Percentiles rank a stretch among this genome's conserved stretches.
phyloP scores from a whole-genome alignment of 2,888 invertebrate species.

The Laspeyria flexula region DNA sequence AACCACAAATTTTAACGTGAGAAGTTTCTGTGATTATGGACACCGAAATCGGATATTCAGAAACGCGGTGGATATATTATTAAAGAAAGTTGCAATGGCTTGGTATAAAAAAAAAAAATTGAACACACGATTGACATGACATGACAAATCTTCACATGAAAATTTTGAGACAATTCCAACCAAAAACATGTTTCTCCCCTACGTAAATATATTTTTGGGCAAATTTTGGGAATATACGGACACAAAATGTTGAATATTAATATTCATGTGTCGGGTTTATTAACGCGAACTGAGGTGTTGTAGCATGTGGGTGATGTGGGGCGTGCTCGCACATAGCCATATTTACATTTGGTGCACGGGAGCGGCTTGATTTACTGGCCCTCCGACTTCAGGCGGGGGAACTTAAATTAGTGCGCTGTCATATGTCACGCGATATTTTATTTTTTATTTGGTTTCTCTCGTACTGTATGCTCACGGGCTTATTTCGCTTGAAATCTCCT shows the following conservation, averaged over 20 bases:
- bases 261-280: conserved; percentile 69
- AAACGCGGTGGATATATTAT: too few species aligned
- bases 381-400: conserved; percentile 66
- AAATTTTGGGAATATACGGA: conserved; percentile 32
- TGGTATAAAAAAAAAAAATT: too few species aligned
- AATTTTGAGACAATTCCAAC: conserved; percentile 21
- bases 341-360: conserved; percentile 76
- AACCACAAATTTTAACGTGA: too few species aligned
- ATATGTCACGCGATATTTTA: conserved; percentile 79
- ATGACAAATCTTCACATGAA: too few species aligned
- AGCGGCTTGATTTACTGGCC: conserved; percentile 79
- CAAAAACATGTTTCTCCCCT: neutral
- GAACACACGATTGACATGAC: too few species aligned
- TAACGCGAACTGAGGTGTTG: conserved; percentile 66
- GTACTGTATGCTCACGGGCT: conserved; percentile 55
- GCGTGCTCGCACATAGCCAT: conserved; percentile 70
- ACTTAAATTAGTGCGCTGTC: conserved; percentile 79
- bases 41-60: too few species aligned
- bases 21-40: too few species aligned
- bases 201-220: neutral
- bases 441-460: conserved; percentile 73
- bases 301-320: conserved; percentile 70
- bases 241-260: conserved; percentile 66
- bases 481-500: conserved; percentile 72
- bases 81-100: too few species aligned